phyloP scores from a whole-genome alignment of 2,797 vertebrate genomes.

The Scleropages formosus region DNA sequence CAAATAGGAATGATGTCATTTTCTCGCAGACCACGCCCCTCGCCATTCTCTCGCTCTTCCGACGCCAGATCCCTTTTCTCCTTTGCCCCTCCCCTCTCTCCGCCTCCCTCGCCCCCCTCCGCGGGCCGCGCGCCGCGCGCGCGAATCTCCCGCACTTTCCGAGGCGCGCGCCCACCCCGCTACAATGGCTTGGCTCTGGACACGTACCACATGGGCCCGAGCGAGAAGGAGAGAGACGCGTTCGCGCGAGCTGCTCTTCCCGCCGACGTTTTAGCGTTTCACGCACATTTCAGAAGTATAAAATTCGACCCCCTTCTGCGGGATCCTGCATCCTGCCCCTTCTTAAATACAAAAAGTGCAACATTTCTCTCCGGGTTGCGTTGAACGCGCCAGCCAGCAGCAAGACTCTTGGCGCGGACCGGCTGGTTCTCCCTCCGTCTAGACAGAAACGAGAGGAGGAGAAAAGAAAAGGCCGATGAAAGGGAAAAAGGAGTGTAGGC shows the following conservation, averaged over 20 bases:
- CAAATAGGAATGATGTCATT: constrained; percentile 75
- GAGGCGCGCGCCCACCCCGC: constrained; percentile 18
- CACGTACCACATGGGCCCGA: constrained; percentile 12
- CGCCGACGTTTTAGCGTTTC: neutral
- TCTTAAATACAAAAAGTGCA: neutral
- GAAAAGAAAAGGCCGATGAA: neutral
- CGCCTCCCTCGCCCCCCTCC: constrained; percentile 49
- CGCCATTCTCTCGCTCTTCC: constrained; percentile 22
- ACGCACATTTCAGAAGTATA: neutral
- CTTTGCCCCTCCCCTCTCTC: constrained; percentile 46
- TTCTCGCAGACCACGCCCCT: constrained; percentile 61
- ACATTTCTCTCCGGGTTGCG: neutral
- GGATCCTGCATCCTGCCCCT: neutral
- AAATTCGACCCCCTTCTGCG: neutral
- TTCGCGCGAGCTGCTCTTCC: neutral
- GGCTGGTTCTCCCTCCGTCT: constrained; percentile 1
- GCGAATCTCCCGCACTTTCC: constrained; percentile 41
- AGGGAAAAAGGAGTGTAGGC: constrained; percentile 14
- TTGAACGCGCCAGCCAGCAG: neutral
- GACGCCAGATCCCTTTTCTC: constrained; percentile 14
- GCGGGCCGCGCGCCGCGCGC: constrained; percentile 49
- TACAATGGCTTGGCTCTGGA: constrained; percentile 25
- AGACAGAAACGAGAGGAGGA: constrained; percentile 14
- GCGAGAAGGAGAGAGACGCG: constrained; percentile 12
- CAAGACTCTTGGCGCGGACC: neutral